A percentile compares a stretch with the other conserved stretches of the same genome.
These are phyloP conservation scores for Pachyseris speciosa DNA, from an alignment of 64 coral and sea anemone species.

Conservation along the genomic window DNA sequence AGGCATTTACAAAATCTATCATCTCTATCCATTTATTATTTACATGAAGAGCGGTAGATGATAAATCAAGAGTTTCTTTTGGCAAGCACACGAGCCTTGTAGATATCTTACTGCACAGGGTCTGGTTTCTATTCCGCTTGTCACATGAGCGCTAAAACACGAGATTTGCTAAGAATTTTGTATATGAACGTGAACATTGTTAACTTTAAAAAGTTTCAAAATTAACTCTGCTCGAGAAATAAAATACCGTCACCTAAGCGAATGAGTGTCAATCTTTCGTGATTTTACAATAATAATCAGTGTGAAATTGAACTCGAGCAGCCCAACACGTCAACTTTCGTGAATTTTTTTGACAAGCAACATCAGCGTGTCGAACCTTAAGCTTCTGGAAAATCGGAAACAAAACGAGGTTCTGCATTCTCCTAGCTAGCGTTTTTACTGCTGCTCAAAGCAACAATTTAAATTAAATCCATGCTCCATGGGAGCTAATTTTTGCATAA, in stretches of 20 bases:
- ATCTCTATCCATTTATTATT: constrained; percentile 42
- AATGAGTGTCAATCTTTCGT: constrained; percentile 16
- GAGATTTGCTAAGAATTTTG: not conserved
- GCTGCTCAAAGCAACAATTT: constrained; percentile 1
- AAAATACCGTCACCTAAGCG: not conserved
- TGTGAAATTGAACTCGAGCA: not conserved
- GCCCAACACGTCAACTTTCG: not conserved
- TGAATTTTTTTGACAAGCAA: not conserved
- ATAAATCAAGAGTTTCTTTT: constrained; percentile 54
- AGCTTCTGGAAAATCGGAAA: constrained; percentile 24
- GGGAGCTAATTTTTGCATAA: constrained; percentile 26
- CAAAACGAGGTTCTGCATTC: not conserved
- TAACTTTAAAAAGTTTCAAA: not conserved
- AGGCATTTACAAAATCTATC: constrained; percentile 45
- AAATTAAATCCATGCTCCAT: constrained; percentile 30
- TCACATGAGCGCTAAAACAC: not conserved
- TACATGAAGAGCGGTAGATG: constrained; percentile 21
- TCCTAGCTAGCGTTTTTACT: not conserved
- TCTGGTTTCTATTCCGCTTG: not conserved
- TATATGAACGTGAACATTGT: not conserved
- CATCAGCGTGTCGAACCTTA: not conserved
- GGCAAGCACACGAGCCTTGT: not conserved
- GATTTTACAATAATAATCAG: not conserved
- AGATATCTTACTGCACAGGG: not conserved
- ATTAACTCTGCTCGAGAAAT: not conserved